phyloP scores from a whole-genome alignment of 2,888 invertebrate species.

The Helleia helle region DNA sequence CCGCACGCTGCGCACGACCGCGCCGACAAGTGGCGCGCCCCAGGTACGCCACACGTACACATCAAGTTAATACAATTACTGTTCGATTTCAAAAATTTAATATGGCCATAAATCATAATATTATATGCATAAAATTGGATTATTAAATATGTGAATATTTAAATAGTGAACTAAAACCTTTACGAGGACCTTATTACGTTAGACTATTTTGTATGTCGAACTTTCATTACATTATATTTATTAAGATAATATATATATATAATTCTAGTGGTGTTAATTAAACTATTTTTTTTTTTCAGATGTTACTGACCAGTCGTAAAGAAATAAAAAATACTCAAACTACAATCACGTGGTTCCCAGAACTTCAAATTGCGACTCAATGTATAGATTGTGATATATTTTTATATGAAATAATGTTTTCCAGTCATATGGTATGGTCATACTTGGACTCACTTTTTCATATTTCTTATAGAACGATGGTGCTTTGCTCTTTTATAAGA shows the following conservation, averaged over 20 bases:
- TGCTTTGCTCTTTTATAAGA: constrained; percentile 40
- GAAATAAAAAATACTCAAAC: background rate
- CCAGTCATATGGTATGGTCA: background rate
- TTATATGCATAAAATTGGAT: no score
- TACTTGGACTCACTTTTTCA: constrained; percentile 9
- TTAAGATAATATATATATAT: no score
- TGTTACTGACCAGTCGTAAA: constrained; percentile 19
- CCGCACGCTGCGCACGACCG: constrained; percentile 57
- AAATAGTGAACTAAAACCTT: no score
- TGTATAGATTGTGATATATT: constrained; percentile 3
- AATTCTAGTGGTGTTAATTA: no score
- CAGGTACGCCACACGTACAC: background rate
- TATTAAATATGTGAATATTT: no score
- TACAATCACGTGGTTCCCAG: no score
- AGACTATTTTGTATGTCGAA: no score
- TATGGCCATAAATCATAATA: no score
- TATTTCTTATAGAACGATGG: constrained; percentile 29
- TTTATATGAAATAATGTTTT: background rate
- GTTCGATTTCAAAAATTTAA: no score
- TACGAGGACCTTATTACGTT: no score
- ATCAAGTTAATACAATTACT: background rate
- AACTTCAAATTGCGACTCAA: background rate
- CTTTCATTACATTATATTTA: no score
- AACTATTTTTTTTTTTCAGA: constrained; percentile 21
- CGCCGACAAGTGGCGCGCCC: constrained; percentile 55